Evolutionary conservation across 2,888 invertebrate species (phyloP).

Genomic region (Cheilosia vernalis): DNA sequence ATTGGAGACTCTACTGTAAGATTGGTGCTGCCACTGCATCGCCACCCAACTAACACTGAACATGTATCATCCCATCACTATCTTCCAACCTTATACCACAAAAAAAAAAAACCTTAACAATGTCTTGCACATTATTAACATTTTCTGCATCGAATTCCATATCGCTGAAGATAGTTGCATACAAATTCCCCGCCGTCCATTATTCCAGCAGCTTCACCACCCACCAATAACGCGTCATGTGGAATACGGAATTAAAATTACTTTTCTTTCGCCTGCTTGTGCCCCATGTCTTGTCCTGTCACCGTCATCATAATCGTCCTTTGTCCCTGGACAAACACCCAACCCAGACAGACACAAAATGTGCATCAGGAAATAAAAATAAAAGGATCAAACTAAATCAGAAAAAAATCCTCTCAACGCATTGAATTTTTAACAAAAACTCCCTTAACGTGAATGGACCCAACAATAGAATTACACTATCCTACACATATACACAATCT

Average conservation of each 20-base stretch:
- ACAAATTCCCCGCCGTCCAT: slow-evolving; percentile 50
- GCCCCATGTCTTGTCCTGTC: slow-evolving; percentile 46
- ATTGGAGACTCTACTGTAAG: too few relatives aligned
- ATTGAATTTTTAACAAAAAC: slow-evolving; percentile 23
- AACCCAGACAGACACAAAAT: slow-evolving; percentile 41
- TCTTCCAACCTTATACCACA: not conserved
- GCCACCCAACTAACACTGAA: too few relatives aligned
- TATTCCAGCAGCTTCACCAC: slow-evolving; percentile 1
- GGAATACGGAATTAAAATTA: slow-evolving; percentile 33
- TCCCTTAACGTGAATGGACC: slow-evolving; percentile 36
- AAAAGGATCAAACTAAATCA: slow-evolving; percentile 25
- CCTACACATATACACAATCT: slow-evolving; percentile 15
- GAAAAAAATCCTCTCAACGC: slow-evolving; percentile 4
- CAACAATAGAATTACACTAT: slow-evolving; percentile 60
- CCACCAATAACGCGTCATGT: slow-evolving; percentile 16
- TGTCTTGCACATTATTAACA: not conserved
- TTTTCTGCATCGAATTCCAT: not conserved
- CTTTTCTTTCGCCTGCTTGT: slow-evolving; percentile 14
- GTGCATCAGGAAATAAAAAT: slow-evolving; percentile 56
- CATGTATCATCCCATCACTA: not conserved
- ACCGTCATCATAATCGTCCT: slow-evolving; percentile 61
- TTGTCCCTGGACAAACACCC: slow-evolving; percentile 63
- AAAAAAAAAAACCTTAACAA: not conserved
- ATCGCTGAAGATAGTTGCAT: slow-evolving; percentile 47
- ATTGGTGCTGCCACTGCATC: too few relatives aligned